phyloP scores from a whole-genome alignment of 2,113 vertebrate genomes.

The Chaetops frenatus region DNA sequence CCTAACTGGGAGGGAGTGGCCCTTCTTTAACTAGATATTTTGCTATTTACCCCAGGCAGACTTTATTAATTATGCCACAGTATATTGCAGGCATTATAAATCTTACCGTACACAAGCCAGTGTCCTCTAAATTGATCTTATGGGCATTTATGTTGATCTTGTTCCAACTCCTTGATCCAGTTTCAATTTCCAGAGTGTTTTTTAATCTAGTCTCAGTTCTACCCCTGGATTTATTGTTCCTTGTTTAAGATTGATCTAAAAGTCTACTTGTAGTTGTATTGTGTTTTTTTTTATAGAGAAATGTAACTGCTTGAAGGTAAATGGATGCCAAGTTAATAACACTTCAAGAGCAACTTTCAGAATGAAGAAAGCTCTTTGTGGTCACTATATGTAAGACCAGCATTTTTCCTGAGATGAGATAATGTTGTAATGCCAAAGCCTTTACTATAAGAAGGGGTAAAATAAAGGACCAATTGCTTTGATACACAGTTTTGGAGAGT shows the following conservation, averaged over 20 bases:
- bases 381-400: rapidly evolving
- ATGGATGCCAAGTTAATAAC: background rate
- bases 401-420: background rate
- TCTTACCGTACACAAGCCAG: background rate
- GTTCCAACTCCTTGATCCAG: background rate
- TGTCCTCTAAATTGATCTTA: background rate
- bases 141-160: background rate
- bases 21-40: background rate
- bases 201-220: background rate
- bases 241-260: background rate
- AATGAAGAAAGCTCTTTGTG: background rate
- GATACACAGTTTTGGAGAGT: background rate
- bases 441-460: background rate
- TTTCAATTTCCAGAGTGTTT: background rate
- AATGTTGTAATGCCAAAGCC: background rate
- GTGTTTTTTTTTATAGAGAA: background rate
- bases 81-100: background rate
- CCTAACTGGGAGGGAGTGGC: background rate
- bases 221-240: background rate
- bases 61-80: background rate
- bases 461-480: background rate
- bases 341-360: background rate
- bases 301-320: background rate
- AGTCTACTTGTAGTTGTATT: background rate
- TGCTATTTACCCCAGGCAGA: background rate